These are phyloP conservation scores for Acrobasis consociella DNA, from an alignment of 2,888 invertebrate species.

Conservation along the genomic window DNA sequence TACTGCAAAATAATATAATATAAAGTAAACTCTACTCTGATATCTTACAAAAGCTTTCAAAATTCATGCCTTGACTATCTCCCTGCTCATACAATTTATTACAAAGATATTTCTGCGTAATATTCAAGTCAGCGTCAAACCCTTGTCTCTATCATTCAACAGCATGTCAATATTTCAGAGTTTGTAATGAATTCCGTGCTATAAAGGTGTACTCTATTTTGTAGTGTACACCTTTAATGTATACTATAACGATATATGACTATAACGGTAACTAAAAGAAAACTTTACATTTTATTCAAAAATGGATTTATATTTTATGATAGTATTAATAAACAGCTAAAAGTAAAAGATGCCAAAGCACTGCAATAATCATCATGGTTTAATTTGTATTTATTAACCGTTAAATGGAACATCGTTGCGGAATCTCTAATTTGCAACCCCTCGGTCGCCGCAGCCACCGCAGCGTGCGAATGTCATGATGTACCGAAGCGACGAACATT, in stretches of 20 bases:
- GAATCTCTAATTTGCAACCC: constrained; percentile 75
- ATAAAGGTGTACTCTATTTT: background rate
- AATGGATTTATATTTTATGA: too few relatives aligned
- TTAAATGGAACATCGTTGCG: constrained; percentile 64
- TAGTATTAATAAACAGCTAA: too few relatives aligned
- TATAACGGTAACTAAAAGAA: too few relatives aligned
- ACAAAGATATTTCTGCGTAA: constrained; percentile 29
- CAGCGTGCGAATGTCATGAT: constrained; percentile 39
- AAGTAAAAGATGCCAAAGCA: constrained; percentile 1
- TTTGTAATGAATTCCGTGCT: background rate
- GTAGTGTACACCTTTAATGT: too few relatives aligned
- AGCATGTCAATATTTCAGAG: constrained; percentile 29
- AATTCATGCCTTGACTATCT: constrained; percentile 51
- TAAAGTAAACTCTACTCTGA: too few relatives aligned
- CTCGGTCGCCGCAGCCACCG: constrained; percentile 42
- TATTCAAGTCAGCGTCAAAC: constrained; percentile 38
- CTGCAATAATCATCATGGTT: constrained; percentile 61
- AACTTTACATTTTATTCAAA: too few relatives aligned
- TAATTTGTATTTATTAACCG: constrained; percentile 74
- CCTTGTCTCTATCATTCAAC: constrained; percentile 46
- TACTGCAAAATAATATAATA: too few relatives aligned
- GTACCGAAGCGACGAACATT: constrained; percentile 63
- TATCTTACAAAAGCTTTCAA: background rate
- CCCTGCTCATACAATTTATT: constrained; percentile 59
- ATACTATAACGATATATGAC: too few relatives aligned